Evolutionary conservation across 1,140 invertebrate genomes (phyloP).

Genomic region (Magallana angulata): DNA sequence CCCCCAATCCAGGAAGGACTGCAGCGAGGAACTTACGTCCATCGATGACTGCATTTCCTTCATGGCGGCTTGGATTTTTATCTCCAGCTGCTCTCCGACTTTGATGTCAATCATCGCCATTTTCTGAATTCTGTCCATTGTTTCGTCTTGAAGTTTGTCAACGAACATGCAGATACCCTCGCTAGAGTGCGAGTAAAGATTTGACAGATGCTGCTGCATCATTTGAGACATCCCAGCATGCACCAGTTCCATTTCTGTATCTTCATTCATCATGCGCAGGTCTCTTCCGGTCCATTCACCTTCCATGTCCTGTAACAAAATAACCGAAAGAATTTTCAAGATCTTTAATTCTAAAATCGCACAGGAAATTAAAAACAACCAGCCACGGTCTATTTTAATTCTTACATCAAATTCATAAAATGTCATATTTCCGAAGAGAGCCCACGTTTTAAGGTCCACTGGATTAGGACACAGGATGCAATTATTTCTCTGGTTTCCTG

Average conservation of each 20-base stretch:
- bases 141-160: neutral
- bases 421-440: neutral
- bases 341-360: too few species aligned
- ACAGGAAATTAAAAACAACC: too few species aligned
- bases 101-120: neutral
- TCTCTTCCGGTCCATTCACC: neutral
- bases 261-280: neutral
- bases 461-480: constrained; percentile 1
- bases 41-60: neutral
- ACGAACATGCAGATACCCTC: neutral
- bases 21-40: neutral
- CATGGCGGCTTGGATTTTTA: neutral
- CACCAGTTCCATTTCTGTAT: neutral
- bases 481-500: neutral
- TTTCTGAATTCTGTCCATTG: neutral
- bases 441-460: neutral
- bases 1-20: neutral
- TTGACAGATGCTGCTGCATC: neutral
- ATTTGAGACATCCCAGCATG: constrained; percentile 21
- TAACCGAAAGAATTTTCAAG: neutral
- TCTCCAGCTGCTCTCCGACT: neutral
- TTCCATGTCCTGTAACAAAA: neutral
- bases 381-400: neutral
- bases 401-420: constrained; percentile 21
- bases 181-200: neutral